Conservation (phyloP, 2,888 invertebrate species). For the Eilema sororculum region DNA sequence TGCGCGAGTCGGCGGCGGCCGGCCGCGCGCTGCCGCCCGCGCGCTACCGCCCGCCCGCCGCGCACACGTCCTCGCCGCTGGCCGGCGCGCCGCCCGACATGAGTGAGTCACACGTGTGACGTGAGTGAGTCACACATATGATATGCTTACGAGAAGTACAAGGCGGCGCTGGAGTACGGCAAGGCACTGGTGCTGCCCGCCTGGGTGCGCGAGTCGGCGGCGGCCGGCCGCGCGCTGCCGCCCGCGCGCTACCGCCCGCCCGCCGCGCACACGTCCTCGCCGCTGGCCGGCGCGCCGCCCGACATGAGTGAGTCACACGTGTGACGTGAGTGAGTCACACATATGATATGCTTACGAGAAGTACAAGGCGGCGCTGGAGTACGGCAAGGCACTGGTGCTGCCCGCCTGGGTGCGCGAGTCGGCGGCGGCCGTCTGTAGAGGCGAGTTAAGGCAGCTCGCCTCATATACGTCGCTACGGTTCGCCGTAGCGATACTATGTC, state of each 20-base stretch:
- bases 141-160: constrained; percentile 54
- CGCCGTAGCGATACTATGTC: too few species aligned
- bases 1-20: constrained; percentile 91
- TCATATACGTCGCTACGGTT: too few species aligned
- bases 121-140: constrained; percentile 72
- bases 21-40: constrained; percentile 90
- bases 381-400: constrained; percentile 88
- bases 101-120: constrained; percentile 84
- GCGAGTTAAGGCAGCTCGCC: too few species aligned
- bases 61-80: constrained; percentile 91
- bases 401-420: constrained; percentile 94
- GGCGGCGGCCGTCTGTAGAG: constrained; percentile 86
- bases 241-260: constrained; percentile 87
- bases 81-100: constrained; percentile 82
- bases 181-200: constrained; percentile 90
- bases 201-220: constrained; percentile 94
- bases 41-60: constrained; percentile 86
- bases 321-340: constrained; percentile 80
- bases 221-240: constrained; percentile 90
- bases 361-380: too few species aligned
- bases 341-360: too few species aligned
- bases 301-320: constrained; percentile 85
- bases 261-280: constrained; percentile 90
- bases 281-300: constrained; percentile 85
- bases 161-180: constrained; percentile 84